phyloP scores from a whole-genome alignment of 2,113 vertebrate genomes.

The Strix uralensis region DNA sequence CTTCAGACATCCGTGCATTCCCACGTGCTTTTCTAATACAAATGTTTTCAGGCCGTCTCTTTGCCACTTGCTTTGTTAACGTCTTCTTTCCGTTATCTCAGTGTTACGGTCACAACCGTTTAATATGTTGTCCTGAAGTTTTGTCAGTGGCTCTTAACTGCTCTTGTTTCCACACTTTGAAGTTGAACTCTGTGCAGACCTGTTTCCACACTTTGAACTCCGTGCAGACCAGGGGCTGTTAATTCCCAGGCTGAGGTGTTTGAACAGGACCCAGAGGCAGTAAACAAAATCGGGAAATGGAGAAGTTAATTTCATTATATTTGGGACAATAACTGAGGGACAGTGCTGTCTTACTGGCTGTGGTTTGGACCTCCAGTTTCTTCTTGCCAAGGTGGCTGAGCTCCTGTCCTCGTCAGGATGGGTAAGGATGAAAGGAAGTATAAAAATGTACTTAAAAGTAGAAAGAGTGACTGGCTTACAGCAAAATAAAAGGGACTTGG shows the following conservation, averaged over 20 bases:
- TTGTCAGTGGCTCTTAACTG: accelerated
- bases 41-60: neutral
- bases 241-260: neutral
- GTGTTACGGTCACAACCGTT: accelerated
- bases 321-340: neutral
- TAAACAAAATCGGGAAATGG: neutral
- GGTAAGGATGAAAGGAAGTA: neutral
- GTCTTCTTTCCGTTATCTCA: accelerated
- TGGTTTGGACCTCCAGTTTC: neutral
- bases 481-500: neutral
- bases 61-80: accelerated
- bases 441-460: neutral
- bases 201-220: neutral
- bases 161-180: neutral
- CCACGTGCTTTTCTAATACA: neutral
- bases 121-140: accelerated
- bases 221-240: accelerated
- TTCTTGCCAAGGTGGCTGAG: neutral
- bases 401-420: neutral
- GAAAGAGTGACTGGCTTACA: neutral
- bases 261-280: neutral
- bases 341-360: no score
- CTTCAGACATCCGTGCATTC: accelerated
- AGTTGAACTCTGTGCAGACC: neutral
- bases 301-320: neutral